Evolutionary conservation across 2,113 vertebrate genomes (phyloP).

Genomic region (Toxotes chatareus): DNA sequence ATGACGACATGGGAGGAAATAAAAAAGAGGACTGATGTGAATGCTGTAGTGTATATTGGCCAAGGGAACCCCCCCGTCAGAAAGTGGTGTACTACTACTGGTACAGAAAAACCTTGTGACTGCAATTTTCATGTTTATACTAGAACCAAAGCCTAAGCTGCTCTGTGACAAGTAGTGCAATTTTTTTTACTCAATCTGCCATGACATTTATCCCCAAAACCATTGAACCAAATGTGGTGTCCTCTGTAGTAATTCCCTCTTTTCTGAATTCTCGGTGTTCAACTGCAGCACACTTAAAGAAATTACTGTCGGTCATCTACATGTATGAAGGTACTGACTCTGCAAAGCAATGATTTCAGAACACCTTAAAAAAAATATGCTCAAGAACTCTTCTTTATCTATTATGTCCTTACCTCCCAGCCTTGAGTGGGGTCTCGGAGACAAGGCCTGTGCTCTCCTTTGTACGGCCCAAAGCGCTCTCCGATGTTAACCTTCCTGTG

Average conservation of each 20-base stretch:
- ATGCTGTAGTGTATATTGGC: slow-evolving; percentile 38
- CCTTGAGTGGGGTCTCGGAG: slow-evolving; percentile 88
- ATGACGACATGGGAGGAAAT: slow-evolving; percentile 71
- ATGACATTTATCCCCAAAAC: neutral
- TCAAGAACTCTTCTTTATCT: neutral
- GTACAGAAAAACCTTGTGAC: slow-evolving; percentile 23
- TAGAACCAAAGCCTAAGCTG: slow-evolving; percentile 14
- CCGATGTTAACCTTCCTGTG: slow-evolving; percentile 90
- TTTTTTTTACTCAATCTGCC: neutral
- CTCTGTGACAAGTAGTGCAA: slow-evolving; percentile 3
- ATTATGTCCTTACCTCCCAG: slow-evolving; percentile 92
- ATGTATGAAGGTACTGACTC: neutral
- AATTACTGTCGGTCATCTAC: neutral
- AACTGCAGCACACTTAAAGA: neutral
- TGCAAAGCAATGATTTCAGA: neutral
- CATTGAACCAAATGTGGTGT: neutral
- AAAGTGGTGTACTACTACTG: slow-evolving; percentile 25
- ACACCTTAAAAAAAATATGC: neutral
- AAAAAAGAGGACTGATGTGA: slow-evolving; percentile 49
- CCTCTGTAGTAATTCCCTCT: neutral
- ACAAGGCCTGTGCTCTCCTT: slow-evolving; percentile 86
- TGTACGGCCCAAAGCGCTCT: slow-evolving; percentile 94
- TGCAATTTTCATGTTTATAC: slow-evolving; percentile 29
- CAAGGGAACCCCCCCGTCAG: slow-evolving; percentile 33
- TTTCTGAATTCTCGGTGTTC: slow-evolving; percentile 4